Percentiles rank a stretch among this genome's conserved stretches.
phyloP scores from a whole-genome alignment of 2,113 vertebrate genomes.

The Gymnocephalus cernua region DNA sequence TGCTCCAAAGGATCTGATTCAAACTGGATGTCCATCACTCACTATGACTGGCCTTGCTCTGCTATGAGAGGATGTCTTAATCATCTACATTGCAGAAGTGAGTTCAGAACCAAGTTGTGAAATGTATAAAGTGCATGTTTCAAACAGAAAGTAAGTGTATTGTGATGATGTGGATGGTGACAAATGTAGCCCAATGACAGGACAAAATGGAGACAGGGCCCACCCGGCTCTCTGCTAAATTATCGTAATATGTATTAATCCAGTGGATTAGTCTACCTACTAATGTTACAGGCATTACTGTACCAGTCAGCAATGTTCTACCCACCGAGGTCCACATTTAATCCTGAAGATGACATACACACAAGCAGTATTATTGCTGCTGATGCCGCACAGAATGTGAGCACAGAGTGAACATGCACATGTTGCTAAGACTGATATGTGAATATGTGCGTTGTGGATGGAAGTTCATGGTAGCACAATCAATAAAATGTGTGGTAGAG shows the following conservation, averaged over 20 bases:
- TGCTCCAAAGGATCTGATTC: slow-evolving; percentile 60
- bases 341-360: slow-evolving; percentile 39
- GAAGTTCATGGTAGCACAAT: neutral
- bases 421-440: slow-evolving; percentile 22
- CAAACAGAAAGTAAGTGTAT: slow-evolving; percentile 4
- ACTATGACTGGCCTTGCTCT: slow-evolving; percentile 34
- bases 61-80: slow-evolving; percentile 47
- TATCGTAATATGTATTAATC: slow-evolving; percentile 58
- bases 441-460: slow-evolving; percentile 1
- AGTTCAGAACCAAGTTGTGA: slow-evolving; percentile 14
- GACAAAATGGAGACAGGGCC: slow-evolving; percentile 57
- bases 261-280: slow-evolving; percentile 45
- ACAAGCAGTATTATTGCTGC: slow-evolving; percentile 26
- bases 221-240: slow-evolving; percentile 43
- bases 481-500: slow-evolving; percentile 36
- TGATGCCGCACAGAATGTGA: slow-evolving; percentile 38
- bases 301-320: slow-evolving; percentile 52
- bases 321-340: slow-evolving; percentile 42
- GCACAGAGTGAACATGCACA: slow-evolving; percentile 1
- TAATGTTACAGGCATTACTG: slow-evolving; percentile 45
- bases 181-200: slow-evolving; percentile 37
- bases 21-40: slow-evolving; percentile 61
- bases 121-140: neutral
- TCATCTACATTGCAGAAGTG: slow-evolving; percentile 24
- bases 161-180: slow-evolving; percentile 28